Conservation (phyloP, 2,888 invertebrate species). For the Acleris literana region DNA sequence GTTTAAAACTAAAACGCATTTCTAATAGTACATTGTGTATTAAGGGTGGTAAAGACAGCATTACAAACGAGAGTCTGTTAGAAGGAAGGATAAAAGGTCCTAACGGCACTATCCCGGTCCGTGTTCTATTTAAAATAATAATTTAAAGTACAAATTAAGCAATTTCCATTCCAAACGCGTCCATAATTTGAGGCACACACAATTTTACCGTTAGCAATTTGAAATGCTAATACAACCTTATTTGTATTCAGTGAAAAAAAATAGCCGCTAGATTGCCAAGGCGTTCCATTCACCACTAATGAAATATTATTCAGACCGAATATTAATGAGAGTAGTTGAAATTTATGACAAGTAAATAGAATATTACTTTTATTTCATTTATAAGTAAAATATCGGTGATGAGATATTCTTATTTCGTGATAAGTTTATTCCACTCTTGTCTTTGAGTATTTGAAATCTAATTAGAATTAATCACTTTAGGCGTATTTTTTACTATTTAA, state of each 20-base stretch:
- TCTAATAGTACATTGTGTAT: too few relatives aligned
- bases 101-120: constrained; percentile 1
- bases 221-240: constrained; percentile 32
- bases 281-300: constrained; percentile 37
- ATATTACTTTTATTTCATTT: not conserved
- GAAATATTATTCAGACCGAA: constrained; percentile 45
- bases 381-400: not conserved
- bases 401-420: not conserved
- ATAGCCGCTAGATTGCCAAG: constrained; percentile 30
- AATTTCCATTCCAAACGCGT: constrained; percentile 32
- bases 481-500: too few relatives aligned
- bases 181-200: constrained; percentile 33
- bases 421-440: not conserved
- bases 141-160: constrained; percentile 26
- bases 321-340: constrained; percentile 40
- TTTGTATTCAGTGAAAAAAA: constrained; percentile 36
- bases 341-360: constrained; percentile 14
- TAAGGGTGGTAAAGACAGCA: too few relatives aligned
- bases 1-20: too few relatives aligned
- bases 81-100: too few relatives aligned
- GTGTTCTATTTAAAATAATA: constrained; percentile 30
- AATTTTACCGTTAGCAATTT: constrained; percentile 35
- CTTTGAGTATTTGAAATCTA: too few relatives aligned
- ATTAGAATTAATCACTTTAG: too few relatives aligned
- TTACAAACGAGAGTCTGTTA: too few relatives aligned